Evolutionary conservation across 1,140 invertebrate species (phyloP).

Genomic region (Drosophila nigromelanica): DNA sequence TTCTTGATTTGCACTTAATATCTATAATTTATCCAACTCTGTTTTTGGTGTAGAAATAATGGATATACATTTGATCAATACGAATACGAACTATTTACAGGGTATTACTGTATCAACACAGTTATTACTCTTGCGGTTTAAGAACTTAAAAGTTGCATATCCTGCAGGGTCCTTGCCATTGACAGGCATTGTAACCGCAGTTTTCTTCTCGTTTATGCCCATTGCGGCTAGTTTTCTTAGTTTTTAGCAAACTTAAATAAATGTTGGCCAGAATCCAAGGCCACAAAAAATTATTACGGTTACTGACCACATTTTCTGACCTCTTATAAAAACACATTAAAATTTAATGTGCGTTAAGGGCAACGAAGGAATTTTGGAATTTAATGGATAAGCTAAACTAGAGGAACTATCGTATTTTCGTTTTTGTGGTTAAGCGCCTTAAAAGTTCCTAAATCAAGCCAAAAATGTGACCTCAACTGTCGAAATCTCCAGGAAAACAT

Average conservation of each 20-base stretch:
- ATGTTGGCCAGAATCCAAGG: slow-evolving; percentile 47
- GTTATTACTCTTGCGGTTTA: slow-evolving; percentile 5
- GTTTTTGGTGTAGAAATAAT: background rate
- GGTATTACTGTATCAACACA: background rate
- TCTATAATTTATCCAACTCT: too few relatives aligned
- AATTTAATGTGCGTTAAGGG: slow-evolving; percentile 44
- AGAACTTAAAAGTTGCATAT: slow-evolving; percentile 25
- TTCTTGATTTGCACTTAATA: too few relatives aligned
- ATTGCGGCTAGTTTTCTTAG: slow-evolving; percentile 48
- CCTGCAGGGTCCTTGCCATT: slow-evolving; percentile 49
- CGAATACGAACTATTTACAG: background rate
- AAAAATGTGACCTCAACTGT: background rate
- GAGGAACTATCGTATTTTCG: slow-evolving; percentile 34
- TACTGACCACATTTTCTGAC: slow-evolving; percentile 32
- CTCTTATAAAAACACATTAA: slow-evolving; percentile 53
- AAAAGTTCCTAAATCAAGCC: slow-evolving; percentile 41
- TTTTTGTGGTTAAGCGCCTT: slow-evolving; percentile 49
- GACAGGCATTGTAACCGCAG: slow-evolving; percentile 56
- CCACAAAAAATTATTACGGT: slow-evolving; percentile 73
- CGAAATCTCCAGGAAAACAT: background rate
- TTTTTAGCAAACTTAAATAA: slow-evolving; percentile 62
- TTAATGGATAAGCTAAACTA: slow-evolving; percentile 2
- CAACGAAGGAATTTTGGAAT: slow-evolving; percentile 5
- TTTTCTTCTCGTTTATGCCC: slow-evolving; percentile 34
- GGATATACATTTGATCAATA: too few relatives aligned